Percentiles rank a stretch among this genome's conserved stretches.
These are phyloP conservation scores for Gallinago undulata DNA, from an alignment of 2,113 vertebrate species.

Conservation along the genomic window DNA sequence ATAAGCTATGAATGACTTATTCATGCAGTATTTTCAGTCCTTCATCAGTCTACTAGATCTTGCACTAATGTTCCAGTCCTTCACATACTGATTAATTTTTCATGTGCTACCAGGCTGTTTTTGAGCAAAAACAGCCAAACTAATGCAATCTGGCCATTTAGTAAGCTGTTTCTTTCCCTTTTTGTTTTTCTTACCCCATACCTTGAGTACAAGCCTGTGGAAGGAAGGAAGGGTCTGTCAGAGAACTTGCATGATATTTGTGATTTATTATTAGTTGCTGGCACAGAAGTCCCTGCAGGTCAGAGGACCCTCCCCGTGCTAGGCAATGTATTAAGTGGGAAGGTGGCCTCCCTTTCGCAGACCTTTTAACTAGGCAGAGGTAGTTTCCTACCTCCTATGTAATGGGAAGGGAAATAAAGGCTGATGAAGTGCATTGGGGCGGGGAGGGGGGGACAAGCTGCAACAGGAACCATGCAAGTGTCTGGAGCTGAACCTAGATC, in stretches of 20 bases:
- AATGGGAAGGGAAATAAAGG: neutral
- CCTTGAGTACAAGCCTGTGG: constrained; percentile 26
- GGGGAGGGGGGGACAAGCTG: neutral
- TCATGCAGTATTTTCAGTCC: constrained; percentile 25
- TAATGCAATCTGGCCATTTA: neutral
- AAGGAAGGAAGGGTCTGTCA: constrained; percentile 65
- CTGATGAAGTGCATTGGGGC: rapidly evolving
- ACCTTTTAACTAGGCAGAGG: neutral
- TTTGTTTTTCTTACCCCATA: constrained; percentile 59
- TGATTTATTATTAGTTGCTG: constrained; percentile 59
- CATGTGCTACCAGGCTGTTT: constrained; percentile 37
- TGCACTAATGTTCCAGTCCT: neutral
- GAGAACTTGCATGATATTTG: constrained; percentile 32
- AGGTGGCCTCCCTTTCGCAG: neutral
- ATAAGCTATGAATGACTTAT: constrained; percentile 62
- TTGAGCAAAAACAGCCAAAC: constrained; percentile 21
- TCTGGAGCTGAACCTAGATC: neutral
- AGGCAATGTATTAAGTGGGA: neutral
- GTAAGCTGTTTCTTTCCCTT: constrained; percentile 40
- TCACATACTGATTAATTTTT: neutral
- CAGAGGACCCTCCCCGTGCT: neutral
- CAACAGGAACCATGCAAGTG: neutral
- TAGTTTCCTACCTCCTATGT: neutral
- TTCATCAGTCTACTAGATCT: neutral
- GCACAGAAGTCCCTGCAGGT: neutral